A percentile compares a stretch with the other conserved stretches of the same genome.
Conservation (phyloP, 2,113 vertebrate species). For the Triplophysa rosa region DNA sequence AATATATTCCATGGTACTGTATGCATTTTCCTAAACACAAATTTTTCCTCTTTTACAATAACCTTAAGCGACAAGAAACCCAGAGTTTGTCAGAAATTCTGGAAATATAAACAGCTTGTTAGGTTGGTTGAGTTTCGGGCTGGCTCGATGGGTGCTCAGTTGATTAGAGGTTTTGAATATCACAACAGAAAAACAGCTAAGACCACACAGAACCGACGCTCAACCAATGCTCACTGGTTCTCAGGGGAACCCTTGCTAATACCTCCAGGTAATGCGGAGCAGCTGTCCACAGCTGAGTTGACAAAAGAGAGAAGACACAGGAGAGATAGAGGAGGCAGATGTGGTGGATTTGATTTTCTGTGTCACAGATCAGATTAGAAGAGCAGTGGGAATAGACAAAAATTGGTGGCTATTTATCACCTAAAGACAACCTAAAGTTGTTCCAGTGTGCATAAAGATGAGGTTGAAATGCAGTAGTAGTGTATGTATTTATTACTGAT, state of each 20-base stretch:
- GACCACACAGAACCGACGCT: slow-evolving; percentile 52
- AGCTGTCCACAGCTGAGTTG: slow-evolving; percentile 48
- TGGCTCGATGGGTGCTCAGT: slow-evolving; percentile 19
- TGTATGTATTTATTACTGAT: background rate
- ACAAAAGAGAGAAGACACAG: slow-evolving; percentile 34
- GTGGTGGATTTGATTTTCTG: slow-evolving; percentile 33
- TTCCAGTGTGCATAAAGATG: background rate
- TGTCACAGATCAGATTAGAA: slow-evolving; percentile 38
- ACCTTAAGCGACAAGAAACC: slow-evolving; percentile 16
- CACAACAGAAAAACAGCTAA: background rate
- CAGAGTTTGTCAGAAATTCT: background rate
- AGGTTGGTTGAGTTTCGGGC: slow-evolving; percentile 3
- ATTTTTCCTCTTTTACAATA: slow-evolving; percentile 3
- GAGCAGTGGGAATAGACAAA: slow-evolving; percentile 17
- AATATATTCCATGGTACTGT: background rate
- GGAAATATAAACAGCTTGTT: slow-evolving; percentile 17
- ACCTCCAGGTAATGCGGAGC: slow-evolving; percentile 56
- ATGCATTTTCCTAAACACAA: slow-evolving; percentile 9
- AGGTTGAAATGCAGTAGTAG: background rate
- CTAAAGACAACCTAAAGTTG: slow-evolving; percentile 11
- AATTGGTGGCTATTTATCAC: slow-evolving; percentile 19
- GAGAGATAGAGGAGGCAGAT: slow-evolving; percentile 34
- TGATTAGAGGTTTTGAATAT: background rate
- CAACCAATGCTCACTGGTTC: slow-evolving; percentile 41
- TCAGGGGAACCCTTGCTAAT: slow-evolving; percentile 49